Base-by-base conservation (phyloP, 2,113 vertebrate genomes). In the Chascanopsetta lugubris region DNA sequence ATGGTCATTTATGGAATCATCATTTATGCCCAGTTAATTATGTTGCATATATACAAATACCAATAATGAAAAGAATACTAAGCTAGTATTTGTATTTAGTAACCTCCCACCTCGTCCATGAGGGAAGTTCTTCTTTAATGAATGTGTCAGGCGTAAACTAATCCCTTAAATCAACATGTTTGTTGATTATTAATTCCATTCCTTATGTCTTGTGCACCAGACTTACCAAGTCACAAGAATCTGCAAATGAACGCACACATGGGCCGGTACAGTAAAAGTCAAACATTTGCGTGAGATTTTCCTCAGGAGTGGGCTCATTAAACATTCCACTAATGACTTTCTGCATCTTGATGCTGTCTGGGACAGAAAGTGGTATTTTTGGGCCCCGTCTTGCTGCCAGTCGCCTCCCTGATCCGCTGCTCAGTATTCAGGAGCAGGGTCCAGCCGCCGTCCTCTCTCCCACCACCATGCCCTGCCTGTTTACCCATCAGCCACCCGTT, bases 361-460 rank as follows among this genome's bases (percentile, higher is more conserved):
- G 40, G 61, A 57, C 63, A 75, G 59, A 71, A 66, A 73, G 40
- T 60, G 49, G 63, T 79, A 67, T 82, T 81, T 88, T 73, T 70
- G 74, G 69, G 67, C 68, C 60, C 73, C 79, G 83, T 71, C 79
- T 75, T 82, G 75, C 78, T 70, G 61, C 53, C 70, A 60, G 76
- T 78, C 60, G 47, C 50, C 30, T 62, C 54, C 59, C 80, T 91
- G 84, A 92, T 91, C 89, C 85, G 74, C 89, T 89, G 69, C 70
- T 92, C 85, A 87, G 87, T 87, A 92, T 92, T 90, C 89, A 87
- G 74, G 69, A 80, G 76, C 85, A 75, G 68, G 68, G 69, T 81
- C 72, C 59, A 45, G 75, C 48, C 71, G 21, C 69, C 50, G 60
- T 69, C 76, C 78, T 55, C 75, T 68, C 72, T 72, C 72, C 72